These are phyloP conservation scores for Rallus limicola DNA, from an alignment of 2,113 vertebrate species.

Conservation along the genomic window DNA sequence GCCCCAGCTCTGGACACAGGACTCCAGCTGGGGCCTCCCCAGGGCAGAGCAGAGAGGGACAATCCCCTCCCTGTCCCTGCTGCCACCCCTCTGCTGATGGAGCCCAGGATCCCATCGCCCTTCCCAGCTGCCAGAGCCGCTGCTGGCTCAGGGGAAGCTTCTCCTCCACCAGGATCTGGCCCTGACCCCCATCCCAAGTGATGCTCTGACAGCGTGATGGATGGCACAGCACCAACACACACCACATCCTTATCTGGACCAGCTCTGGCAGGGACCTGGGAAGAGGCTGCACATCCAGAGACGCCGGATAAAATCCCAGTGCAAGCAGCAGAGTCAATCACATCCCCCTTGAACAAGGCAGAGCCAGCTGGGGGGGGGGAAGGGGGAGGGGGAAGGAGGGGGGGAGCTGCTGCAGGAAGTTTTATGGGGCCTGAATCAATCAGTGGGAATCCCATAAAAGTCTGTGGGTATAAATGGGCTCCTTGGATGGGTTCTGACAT, in stretches of 20 bases:
- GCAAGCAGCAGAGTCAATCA: neutral
- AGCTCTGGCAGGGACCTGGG: neutral
- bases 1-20: too few species aligned
- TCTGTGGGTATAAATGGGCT: slow-evolving; percentile 42
- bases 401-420: slow-evolving; percentile 15
- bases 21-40: too few species aligned
- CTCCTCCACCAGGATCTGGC: neutral
- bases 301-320: neutral
- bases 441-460: slow-evolving; percentile 66
- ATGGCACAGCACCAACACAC: neutral
- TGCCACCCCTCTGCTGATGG: too few species aligned
- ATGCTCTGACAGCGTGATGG: slow-evolving; percentile 21
- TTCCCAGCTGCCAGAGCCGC: too few species aligned
- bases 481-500: slow-evolving; percentile 66
- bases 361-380: neutral
- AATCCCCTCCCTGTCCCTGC: too few species aligned
- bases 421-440: slow-evolving; percentile 53
- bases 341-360: neutral
- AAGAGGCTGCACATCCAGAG: slow-evolving; percentile 22
- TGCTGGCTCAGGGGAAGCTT: too few species aligned
- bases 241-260: neutral
- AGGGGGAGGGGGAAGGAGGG: neutral
- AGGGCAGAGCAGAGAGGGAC: too few species aligned
- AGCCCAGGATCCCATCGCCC: too few species aligned
- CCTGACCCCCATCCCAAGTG: neutral